Conservation (phyloP, 2,797 vertebrate species). For the Mus caroli region DNA sequence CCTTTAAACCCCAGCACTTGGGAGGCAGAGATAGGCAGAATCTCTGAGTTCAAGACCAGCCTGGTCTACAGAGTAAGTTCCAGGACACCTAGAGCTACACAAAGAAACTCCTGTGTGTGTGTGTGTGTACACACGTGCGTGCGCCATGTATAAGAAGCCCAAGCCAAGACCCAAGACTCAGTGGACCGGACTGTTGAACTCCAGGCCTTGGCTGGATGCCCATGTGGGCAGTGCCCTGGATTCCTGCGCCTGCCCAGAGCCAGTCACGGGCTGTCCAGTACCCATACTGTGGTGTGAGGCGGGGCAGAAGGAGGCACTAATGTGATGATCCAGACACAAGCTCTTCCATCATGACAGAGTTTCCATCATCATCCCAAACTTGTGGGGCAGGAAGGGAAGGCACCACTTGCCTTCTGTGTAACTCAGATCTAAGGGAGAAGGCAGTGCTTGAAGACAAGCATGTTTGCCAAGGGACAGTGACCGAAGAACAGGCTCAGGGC, state of each 20-base stretch:
- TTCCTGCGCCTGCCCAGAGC: no score
- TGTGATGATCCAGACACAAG: neutral
- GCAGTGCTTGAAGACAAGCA: neutral
- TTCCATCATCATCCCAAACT: neutral
- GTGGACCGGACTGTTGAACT: neutral
- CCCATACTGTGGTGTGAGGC: neutral
- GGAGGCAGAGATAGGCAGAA: neutral
- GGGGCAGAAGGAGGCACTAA: neutral
- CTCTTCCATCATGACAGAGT: neutral
- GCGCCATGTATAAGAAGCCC: neutral
- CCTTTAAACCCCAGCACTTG: neutral
- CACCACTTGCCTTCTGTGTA: rapidly evolving
- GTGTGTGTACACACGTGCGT: neutral
- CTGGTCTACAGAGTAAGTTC: neutral
- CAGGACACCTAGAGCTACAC: neutral
- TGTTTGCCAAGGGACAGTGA: neutral
- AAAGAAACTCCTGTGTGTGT: neutral
- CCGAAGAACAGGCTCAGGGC: neutral
- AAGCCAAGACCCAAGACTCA: neutral
- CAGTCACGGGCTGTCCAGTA: no score
- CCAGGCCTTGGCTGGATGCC: neutral
- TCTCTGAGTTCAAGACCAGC: neutral
- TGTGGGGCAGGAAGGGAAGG: neutral
- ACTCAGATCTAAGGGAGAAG: neutral
- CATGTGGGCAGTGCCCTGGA: neutral